Base-by-base conservation (phyloP, 2,797 vertebrate genomes). In the Channa striata region DNA sequence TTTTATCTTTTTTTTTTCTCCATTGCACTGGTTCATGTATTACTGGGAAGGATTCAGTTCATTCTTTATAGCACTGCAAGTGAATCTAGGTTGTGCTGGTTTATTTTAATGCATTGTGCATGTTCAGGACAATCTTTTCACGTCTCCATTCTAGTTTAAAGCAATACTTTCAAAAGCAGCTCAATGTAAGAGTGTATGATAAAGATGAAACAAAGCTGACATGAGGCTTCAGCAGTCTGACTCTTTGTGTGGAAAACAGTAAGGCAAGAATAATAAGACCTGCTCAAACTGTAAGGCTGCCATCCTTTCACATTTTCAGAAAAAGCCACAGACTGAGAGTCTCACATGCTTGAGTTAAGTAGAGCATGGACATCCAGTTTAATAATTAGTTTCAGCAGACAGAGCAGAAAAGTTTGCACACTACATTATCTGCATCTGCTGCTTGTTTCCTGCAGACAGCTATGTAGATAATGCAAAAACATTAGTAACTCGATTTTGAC, bases 371-470 rank as follows among this genome's bases (percentile, higher is more conserved):
- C 20, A 50, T 50, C 49, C 11, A 1, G 0, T 53, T 34, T 43
- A 48, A 58, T 14, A 49, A 60, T 21, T 20, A 3, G 19, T 43
- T 42, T 19, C 14, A 48, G 58, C 14, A 39, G 6, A 42, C 36
- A 8, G 10, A 23, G 25, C 20, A 34, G 4, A 51, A 58, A 58
- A 34, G 2, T 23, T 44, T 17, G 6, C 19, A 13, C 20, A 39
- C 11, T 39, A 20, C 21, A 17, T 37, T 2, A 21, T 60, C 4
- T 47, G 17, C 25, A 16, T 16, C 36, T n/a, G 16, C 40, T 43
- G 54, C 43, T 58, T 43, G 23, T 30, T 43, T 30, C 10, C 25
- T 58, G 21, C 50, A 47, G 14, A 65, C 47, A 43, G 54, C 46
- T 21, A 14, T 44, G 44, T 30, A n/a, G 42, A n/a, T 44, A 17